Conservation (phyloP, 2,113 vertebrate species). For the Sceloporus tristichus region DNA sequence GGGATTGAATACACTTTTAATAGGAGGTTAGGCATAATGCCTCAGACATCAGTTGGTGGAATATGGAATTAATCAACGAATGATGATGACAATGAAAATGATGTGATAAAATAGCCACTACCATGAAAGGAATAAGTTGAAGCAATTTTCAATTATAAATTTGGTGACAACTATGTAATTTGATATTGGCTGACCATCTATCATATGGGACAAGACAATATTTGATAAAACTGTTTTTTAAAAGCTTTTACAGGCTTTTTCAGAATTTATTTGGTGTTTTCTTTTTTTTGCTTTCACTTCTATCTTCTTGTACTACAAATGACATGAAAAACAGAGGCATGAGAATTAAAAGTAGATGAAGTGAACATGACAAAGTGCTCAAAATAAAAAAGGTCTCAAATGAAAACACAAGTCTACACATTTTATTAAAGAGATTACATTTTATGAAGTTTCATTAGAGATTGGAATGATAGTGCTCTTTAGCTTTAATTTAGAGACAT, state of each 20-base stretch:
- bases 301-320: background rate
- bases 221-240: background rate
- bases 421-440: constrained; percentile 5
- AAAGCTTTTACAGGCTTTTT: background rate
- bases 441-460: background rate
- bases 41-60: background rate
- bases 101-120: background rate
- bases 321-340: constrained; percentile 5
- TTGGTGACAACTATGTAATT: background rate
- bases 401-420: background rate
- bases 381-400: constrained; percentile 2
- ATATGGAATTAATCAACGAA: background rate
- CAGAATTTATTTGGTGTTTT: background rate
- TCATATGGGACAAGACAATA: constrained; percentile 1
- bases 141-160: background rate
- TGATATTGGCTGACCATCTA: background rate
- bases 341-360: background rate
- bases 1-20: background rate
- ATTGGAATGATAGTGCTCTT: background rate
- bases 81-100: background rate
- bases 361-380: background rate
- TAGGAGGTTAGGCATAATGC: background rate
- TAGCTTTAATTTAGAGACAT: background rate
- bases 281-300: constrained; percentile 19
- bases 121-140: no score